Evolutionary conservation across 2,797 vertebrate genomes (phyloP).

Genomic region (Acipenser oxyrinchus): DNA sequence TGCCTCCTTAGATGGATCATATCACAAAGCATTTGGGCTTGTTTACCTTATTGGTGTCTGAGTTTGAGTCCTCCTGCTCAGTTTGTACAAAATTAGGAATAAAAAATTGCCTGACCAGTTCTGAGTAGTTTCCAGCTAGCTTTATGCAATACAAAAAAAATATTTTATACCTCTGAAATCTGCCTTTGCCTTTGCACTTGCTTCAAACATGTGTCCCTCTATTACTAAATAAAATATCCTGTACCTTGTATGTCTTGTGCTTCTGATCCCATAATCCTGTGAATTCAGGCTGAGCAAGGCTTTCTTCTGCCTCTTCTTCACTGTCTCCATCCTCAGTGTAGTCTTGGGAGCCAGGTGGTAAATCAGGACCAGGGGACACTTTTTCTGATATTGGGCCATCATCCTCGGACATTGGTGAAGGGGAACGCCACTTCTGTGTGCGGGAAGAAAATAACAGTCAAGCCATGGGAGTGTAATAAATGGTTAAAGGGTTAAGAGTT

Average conservation of each 20-base stretch:
- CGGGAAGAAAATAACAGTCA: neutral
- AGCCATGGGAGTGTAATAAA: too few species aligned
- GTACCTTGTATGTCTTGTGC: slow-evolving; percentile 43
- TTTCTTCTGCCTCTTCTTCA: slow-evolving; percentile 29
- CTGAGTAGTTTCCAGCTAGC: too few species aligned
- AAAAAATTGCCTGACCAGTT: too few species aligned
- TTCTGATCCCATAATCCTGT: slow-evolving; percentile 66
- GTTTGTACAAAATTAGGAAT: too few species aligned
- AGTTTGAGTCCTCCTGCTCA: too few species aligned
- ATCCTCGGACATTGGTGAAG: slow-evolving; percentile 29
- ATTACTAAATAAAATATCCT: neutral
- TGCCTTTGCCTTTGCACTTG: too few species aligned
- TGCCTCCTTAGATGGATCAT: neutral
- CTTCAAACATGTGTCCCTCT: too few species aligned
- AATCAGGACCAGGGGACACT: slow-evolving; percentile 24
- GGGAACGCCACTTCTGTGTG: slow-evolving; percentile 8
- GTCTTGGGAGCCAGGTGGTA: slow-evolving; percentile 26
- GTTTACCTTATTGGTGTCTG: neutral
- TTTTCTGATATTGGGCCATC: slow-evolving; percentile 23
- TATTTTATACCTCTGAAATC: too few species aligned
- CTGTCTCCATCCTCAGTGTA: slow-evolving; percentile 15
- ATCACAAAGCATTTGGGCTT: neutral
- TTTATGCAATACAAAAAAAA: too few species aligned
- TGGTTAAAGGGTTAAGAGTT: too few species aligned
- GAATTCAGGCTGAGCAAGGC: slow-evolving; percentile 70